Base-by-base conservation (phyloP, 2,797 vertebrate species). In the Esox masquinongy region DNA sequence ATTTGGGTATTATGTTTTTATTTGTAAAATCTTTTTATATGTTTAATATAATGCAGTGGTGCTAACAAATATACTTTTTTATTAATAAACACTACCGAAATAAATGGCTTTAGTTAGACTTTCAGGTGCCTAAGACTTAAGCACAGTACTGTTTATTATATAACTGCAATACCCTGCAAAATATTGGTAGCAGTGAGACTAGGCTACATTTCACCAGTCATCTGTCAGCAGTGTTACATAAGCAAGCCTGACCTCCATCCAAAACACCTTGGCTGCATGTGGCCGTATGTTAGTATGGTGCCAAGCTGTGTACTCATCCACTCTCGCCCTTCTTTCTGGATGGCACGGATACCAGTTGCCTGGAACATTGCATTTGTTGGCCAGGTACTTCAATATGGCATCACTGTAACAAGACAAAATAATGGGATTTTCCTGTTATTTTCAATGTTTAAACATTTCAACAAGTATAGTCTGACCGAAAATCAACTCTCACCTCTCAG, bases 301-400 rank as follows among this genome's bases (percentile, higher is more conserved):
- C 93, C 93, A 95, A 16, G 94, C 92, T 0, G 84, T 90, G 87
- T 94, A 95, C 67, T 95, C 93, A 1, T 94, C 92, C 64, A 95
- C 93, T 34, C 84, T 77, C 5, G 93, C 93, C 69, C 92, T 85
- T 49, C 80, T 85, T 80, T 91, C 81, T 0, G 86, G 84, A 50
- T 93, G 85, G 47, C 63, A 72, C 68, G 94, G 94, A 86, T 94
- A 94, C 94, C 94, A 95, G 90, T 94, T 90, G 5, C 90, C 90
- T 0, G 91, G 88, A 31, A 90, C 67, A 0, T 82, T 14, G 12
- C 87, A 88, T 36, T 74, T 88, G 22, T 74, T 87, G 12, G 76
- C 82, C 78, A 95, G 80, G 83, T 95, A 94, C 75, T 94, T 94
- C 64, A 95, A 11, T 77, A 95, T 95, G 72, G 94, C 94, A 4